phyloP scores from a whole-genome alignment of 2,113 vertebrate species.

The Pleuronectes platessa region DNA sequence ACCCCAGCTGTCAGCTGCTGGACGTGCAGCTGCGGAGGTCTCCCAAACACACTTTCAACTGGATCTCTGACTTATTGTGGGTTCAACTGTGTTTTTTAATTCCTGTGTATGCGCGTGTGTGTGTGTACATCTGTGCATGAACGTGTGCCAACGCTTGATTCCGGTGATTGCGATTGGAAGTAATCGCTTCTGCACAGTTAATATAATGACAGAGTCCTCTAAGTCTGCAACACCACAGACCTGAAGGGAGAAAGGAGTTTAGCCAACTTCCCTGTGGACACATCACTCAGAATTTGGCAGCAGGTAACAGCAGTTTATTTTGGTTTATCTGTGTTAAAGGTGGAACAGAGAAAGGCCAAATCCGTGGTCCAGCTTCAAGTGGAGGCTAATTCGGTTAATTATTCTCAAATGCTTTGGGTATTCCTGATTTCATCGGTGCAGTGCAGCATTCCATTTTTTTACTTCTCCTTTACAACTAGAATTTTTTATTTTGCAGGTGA shows the following conservation, averaged over 20 bases:
- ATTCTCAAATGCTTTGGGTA: constrained; percentile 30
- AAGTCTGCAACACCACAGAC: not conserved
- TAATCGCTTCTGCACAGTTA: constrained; percentile 49
- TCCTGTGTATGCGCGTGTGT: constrained; percentile 19
- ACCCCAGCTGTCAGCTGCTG: constrained; percentile 81
- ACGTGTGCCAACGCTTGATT: constrained; percentile 54
- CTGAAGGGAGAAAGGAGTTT: constrained; percentile 15
- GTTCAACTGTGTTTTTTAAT: constrained; percentile 31
- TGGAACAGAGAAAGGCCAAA: not conserved
- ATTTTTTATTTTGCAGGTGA: too few relatives aligned
- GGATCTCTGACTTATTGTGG: constrained; percentile 47
- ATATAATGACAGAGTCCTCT: constrained; percentile 30
- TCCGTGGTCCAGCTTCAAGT: constrained; percentile 2
- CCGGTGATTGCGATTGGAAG: constrained; percentile 50
- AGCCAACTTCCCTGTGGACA: not conserved
- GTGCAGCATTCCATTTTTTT: not conserved
- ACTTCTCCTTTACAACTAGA: too few relatives aligned
- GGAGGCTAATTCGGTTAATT: constrained; percentile 33
- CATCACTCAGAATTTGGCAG: constrained; percentile 7
- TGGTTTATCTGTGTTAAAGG: not conserved
- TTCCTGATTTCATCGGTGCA: constrained; percentile 28
- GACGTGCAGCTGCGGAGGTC: constrained; percentile 67
- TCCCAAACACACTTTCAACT: constrained; percentile 39
- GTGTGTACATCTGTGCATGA: constrained; percentile 32
- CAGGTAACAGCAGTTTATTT: constrained; percentile 15